Conservation (phyloP, 1,140 invertebrate species). For the Gonioctena quinquepunctata region DNA sequence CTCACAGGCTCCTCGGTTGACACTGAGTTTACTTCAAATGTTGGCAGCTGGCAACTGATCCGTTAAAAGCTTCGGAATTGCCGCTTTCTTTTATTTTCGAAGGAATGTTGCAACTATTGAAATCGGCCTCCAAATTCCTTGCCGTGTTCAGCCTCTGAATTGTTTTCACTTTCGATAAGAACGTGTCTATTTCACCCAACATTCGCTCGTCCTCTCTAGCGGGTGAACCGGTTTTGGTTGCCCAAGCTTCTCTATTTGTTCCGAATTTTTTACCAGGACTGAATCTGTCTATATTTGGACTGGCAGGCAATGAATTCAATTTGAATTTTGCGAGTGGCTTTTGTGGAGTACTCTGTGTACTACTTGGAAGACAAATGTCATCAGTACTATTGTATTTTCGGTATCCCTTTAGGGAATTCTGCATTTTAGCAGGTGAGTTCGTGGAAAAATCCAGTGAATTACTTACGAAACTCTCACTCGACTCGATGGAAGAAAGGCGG, state of each 20-base stretch:
- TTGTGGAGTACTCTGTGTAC: slow-evolving; percentile 51
- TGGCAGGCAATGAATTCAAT: slow-evolving; percentile 45
- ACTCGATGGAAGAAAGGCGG: slow-evolving; percentile 60
- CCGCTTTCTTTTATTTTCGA: too few species aligned
- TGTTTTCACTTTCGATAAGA: slow-evolving; percentile 59
- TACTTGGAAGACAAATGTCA: slow-evolving; percentile 41
- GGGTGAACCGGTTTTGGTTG: slow-evolving; percentile 50
- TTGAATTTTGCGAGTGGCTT: slow-evolving; percentile 43
- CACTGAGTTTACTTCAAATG: not conserved
- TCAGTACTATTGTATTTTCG: slow-evolving; percentile 44
- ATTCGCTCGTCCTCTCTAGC: slow-evolving; percentile 55
- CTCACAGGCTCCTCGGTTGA: not conserved
- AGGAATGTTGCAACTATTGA: slow-evolving; percentile 9
- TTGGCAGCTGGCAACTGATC: not conserved
- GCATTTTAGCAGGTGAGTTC: slow-evolving; percentile 27
- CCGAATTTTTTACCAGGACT: not conserved
- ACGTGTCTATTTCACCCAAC: slow-evolving; percentile 61
- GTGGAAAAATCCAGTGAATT: slow-evolving; percentile 32
- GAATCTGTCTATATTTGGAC: slow-evolving; percentile 34
- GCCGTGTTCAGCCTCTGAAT: slow-evolving; percentile 50
- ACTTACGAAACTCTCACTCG: slow-evolving; percentile 31
- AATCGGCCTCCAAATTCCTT: slow-evolving; percentile 38
- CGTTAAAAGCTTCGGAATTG: not conserved
- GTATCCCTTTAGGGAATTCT: slow-evolving; percentile 18
- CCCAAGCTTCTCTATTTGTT: not conserved